Percentiles rank a stretch among this genome's conserved stretches.
phyloP scores from a whole-genome alignment of 2,888 invertebrate genomes.

The Acholoe squamosa region DNA sequence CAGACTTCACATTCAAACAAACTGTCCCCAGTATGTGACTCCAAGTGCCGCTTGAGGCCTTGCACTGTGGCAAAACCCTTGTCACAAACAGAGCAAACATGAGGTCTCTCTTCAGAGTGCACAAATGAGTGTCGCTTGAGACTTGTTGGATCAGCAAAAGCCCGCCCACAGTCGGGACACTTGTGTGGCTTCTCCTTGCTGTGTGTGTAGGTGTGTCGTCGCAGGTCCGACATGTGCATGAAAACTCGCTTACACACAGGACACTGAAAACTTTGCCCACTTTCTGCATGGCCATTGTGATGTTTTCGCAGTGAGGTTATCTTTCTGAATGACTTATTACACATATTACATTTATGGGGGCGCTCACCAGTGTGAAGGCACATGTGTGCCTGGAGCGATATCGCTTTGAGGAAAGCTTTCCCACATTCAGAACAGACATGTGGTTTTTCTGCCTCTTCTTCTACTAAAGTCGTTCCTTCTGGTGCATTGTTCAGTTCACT shows the following conservation, averaged over 20 bases:
- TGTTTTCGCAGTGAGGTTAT: not conserved
- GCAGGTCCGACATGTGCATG: not conserved
- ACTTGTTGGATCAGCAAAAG: not conserved
- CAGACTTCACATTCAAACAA: not conserved
- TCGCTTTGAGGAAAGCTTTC: not conserved
- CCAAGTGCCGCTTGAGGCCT: not conserved
- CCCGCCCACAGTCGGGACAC: not conserved
- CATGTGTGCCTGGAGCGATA: not conserved
- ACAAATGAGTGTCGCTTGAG: not conserved
- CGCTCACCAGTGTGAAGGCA: not conserved
- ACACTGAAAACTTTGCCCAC: not conserved
- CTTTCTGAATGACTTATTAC: conserved; percentile 2
- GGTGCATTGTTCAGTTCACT: not conserved
- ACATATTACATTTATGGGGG: not conserved
- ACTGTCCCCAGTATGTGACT: not conserved
- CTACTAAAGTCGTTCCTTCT: not conserved
- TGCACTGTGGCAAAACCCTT: not conserved
- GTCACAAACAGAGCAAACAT: not conserved
- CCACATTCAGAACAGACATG: not conserved
- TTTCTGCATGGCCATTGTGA: not conserved
- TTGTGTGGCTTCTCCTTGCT: not conserved
- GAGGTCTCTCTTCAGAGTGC: not conserved
- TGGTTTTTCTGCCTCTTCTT: not conserved
- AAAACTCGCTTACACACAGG: not conserved
- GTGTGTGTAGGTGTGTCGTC: not conserved